Conservation (phyloP, 2,888 invertebrate genomes). For the Diogma glabrata region DNA sequence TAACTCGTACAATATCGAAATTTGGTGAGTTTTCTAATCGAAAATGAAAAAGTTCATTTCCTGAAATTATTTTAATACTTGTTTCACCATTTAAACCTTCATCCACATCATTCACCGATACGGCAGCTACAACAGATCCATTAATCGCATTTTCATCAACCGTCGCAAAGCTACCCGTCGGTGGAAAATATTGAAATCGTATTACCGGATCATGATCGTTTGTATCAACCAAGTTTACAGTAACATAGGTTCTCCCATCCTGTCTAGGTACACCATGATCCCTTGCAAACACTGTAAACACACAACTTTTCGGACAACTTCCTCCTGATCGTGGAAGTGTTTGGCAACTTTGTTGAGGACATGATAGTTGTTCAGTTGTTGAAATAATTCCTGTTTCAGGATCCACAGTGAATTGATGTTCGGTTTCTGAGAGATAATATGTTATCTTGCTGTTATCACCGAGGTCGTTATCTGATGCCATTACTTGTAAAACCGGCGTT, state of each 20-base stretch:
- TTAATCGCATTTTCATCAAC: constrained; percentile 90
- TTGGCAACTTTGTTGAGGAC: constrained; percentile 71
- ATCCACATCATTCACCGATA: constrained; percentile 84
- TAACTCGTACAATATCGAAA: constrained; percentile 82
- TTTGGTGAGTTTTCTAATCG: constrained; percentile 71
- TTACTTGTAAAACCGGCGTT: constrained; percentile 79
- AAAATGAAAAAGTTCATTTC: constrained; percentile 86
- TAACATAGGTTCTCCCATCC: constrained; percentile 86
- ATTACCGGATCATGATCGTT: constrained; percentile 92
- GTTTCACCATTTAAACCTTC: constrained; percentile 87
- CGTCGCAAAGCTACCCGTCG: constrained; percentile 74
- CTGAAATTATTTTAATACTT: constrained; percentile 68
- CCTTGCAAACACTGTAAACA: constrained; percentile 84
- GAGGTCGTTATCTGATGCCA: constrained; percentile 84
- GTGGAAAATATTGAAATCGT: constrained; percentile 74
- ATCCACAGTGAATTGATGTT: constrained; percentile 83
- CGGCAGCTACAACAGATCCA: constrained; percentile 84
- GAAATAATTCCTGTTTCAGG: constrained; percentile 83
- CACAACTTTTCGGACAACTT: constrained; percentile 81
- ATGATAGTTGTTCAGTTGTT: constrained; percentile 66
- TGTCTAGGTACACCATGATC: constrained; percentile 87
- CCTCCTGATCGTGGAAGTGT: constrained; percentile 40
- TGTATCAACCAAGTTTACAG: constrained; percentile 82
- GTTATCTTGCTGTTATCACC: constrained; percentile 89
- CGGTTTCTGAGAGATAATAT: constrained; percentile 76